Evolutionary conservation across 2,888 invertebrate species (phyloP), one percentile per base, ranked within the genome.

Genomic region (Therioaphis trifolii): DNA sequence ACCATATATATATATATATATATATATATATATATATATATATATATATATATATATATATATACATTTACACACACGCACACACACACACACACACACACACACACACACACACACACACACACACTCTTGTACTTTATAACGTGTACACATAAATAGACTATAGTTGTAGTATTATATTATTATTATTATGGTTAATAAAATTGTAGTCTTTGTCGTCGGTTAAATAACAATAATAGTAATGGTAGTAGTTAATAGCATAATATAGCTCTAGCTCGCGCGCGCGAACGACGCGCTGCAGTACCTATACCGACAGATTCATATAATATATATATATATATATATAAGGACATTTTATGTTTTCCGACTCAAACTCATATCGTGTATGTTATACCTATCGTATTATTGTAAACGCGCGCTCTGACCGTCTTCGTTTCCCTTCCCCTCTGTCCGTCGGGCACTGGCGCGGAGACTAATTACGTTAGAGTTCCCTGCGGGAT

Each of bases 121-220:
- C n/a, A 9, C n/a, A 21, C 7, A 52, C 52, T n/a, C 58, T 58
- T 24, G 24, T 21, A 58, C 24, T 52, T n/a, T 5, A 46, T 46
- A 46, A 35, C 12, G 15, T 46, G 15, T 46, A 46, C 21, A 24
- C 3, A 58, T 24, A 12, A 21, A 58, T 58, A 9, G 55, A 58
- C 12, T 11, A 21, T 58, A 24, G 21, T 58, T n/a, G 18, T n/a
- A 58, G 21, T 58, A 58, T 58, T 55, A n/a, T 55, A n/a, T n/a
- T 55, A 43, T 9, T 7, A 4, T 7, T 46, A 46, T 46, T 58
- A 58, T 21, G 1, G 18, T 3, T 15, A 49, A 15, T 15, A 49
- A n/a, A n/a, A n/a, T 52, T 55, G 11, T 12, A 58, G 58, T 58
- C 58, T 58, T 58, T 58, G 58, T 58, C 58, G 24, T 58, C 21